Base-by-base conservation (phyloP, 2,888 invertebrate genomes). In the Cheilosia impressa region DNA sequence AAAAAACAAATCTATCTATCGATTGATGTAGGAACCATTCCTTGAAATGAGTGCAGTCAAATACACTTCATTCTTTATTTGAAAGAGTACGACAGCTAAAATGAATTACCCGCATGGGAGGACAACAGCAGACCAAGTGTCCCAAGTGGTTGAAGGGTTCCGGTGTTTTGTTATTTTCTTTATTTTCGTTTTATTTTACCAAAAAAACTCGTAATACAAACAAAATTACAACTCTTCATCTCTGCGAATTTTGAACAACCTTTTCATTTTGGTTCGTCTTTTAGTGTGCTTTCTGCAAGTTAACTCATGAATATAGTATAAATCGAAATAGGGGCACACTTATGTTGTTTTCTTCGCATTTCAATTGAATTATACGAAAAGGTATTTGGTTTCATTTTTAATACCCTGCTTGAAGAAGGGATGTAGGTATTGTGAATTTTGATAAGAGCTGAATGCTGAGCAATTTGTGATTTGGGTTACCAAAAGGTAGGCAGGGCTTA, bases 141-240 rank as follows among this genome's bases (percentile, higher is more conserved):
- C 47, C 19, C 47, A 47, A 47, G 47, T 47, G 19, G 19, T 47
- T 19, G 47, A 47, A 47, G 9, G 17, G 47, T 47, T 47, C 47
- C 19, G 47, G 47, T 6, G 47, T 47, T 47, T 45, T 15, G n/a
- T 45, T 19, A 19, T 7, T 47, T 45, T 2, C 17, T n/a, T 45
- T 19, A 17, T 45, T 45, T 19, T 17, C 17, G 9, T 19, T 47
- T 47, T 47, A 17, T 19, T 47, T 47, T 47, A 10, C 17, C 47
- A 47, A 19, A 7, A 47, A 7, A 19, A 19, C 47, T 10, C 2
- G 7, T 0, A 3, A 17, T 3, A 47, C 2, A 47, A 9, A 9
- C 0, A 2, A 47, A 9, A 45, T n/a, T 6, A 17, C 9, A 2
- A 3, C 19, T 47, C 17, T 19, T 19, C 17, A 47, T 19, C 9